Base-by-base conservation (phyloP, 1,140 invertebrate genomes). In the Meloidogyne chitwoodi region DNA sequence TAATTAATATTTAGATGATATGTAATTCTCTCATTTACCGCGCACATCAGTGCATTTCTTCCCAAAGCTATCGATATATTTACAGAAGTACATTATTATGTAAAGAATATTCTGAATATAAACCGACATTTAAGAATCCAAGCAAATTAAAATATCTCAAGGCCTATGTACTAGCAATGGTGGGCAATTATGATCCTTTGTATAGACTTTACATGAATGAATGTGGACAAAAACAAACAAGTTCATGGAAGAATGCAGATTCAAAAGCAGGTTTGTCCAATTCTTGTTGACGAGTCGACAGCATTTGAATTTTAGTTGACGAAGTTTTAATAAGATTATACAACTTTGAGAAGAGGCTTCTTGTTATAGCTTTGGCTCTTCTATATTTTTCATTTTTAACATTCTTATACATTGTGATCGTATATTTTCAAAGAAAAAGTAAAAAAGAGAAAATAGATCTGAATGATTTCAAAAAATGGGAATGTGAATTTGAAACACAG, bases 381-480 rank as follows among this genome's bases (percentile, higher is more conserved):
- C 22, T 67, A 67, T 67, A 67, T 41, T 31, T 67, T 19, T 67
- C 38, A 31, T 67, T 67, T 67, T 41, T 67, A 31, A 34, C 10
- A 19, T 67, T 67, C 22, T 67, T 67, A 19, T 31, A 31, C 5
- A 34, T 41, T 22, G 38, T n/a, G 22, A 67, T 67, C 26, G 22
- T 16, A 34, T 67, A 67, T 67, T 67, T 67, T 31, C 4, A 41
- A 41, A 67, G 38, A 24, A 67, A 67, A 22, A 41, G 22, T n/a
- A 67, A 41, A 67, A 16, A 67, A 67, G 65, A 67, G 4, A 41
- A 41, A n/a, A 67, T 31, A 6, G 6, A 67, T 26, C 10, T 67
- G 16, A 19, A 67, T n/a, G 65, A 67, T 67, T 41, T 67, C 8
- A 67, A 67, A 67, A 41, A 34, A 34, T 67, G 65, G 65, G 65